Percentiles rank a stretch among this genome's conserved stretches.
phyloP scores from a whole-genome alignment of 1,140 invertebrate species.

The Eubasilissa regina region DNA sequence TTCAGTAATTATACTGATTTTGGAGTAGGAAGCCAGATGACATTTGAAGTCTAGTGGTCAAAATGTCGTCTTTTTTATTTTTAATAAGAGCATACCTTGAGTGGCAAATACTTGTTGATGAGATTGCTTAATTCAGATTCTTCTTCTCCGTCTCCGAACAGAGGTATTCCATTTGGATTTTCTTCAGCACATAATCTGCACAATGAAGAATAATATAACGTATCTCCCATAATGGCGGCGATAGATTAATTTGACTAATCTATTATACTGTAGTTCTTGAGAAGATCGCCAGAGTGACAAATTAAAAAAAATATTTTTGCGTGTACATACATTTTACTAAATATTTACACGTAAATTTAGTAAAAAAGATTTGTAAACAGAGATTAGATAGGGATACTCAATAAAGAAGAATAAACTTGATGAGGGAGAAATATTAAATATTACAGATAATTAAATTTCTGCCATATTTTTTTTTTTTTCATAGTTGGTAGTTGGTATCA shows the following conservation, averaged over 20 bases:
- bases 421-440: too few relatives aligned
- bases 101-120: constrained; percentile 80
- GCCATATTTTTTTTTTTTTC: background rate
- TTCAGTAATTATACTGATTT: constrained; percentile 49
- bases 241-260: constrained; percentile 39
- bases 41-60: constrained; percentile 74
- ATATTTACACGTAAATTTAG: constrained; percentile 46
- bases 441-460: too few relatives aligned
- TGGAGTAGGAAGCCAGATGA: constrained; percentile 59
- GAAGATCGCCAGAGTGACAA: background rate
- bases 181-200: constrained; percentile 82
- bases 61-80: constrained; percentile 73
- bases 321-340: constrained; percentile 13
- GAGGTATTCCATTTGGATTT: constrained; percentile 78
- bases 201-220: constrained; percentile 78
- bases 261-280: constrained; percentile 13
- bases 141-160: constrained; percentile 74
- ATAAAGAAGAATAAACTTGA: too few relatives aligned
- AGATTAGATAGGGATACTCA: too few relatives aligned
- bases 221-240: constrained; percentile 51
- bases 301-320: constrained; percentile 50
- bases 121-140: constrained; percentile 75
- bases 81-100: constrained; percentile 74
- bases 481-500: constrained; percentile 21
- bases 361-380: too few relatives aligned